Evolutionary conservation across 2,113 vertebrate genomes (phyloP), one percentile per base, ranked within the genome.

Genomic region (Vulpes vulpes): DNA sequence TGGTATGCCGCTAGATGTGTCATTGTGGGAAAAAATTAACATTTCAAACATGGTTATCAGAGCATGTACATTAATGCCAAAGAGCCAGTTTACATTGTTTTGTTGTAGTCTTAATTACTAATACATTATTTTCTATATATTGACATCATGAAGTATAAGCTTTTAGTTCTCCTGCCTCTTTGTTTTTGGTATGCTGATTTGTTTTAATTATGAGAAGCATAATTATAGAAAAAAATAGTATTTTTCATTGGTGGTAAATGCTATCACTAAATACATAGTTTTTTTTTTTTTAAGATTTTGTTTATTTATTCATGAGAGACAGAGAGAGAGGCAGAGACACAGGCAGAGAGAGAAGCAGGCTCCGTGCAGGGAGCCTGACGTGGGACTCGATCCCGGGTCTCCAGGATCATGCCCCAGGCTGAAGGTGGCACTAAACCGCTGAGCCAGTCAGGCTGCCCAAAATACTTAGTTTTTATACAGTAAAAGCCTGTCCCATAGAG

Each of bases 141-240:
- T 87, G 62, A 90, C 27, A 88, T 81, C 9, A 3, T 86, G 74
- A 95, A 95, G 76, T 53, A 76, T 35, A 91, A 95, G 83, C 32
- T 92, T 90, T 93, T 86, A 35, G 78, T 93, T 94, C 51, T 95
- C 93, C 51, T 96, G 55, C 65, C 38, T 95, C 15, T 96, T 80
- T 73, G 53, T 89, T 96, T 97, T 80, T 65, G 84, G 69, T 35
- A 81, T 67, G 49, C 35, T 97, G 78, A 96, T 96, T 91, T 65
- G 11, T 79, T 81, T 98, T 96, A 93, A 51, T 98, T 98, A 95
- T 84, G 5, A 95, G 17, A 96, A 92, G 12, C 38, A 22, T 91
- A 71, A 90, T 97, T 94, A 55, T 17, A 80, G 51, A 78, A 95
- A 92, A 30, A 91, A 76, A 60, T 87, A 53, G 84, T 16, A 11